These are phyloP conservation scores for Pseudonaja textilis DNA, from an alignment of 2,113 vertebrate species.

Conservation along the genomic window DNA sequence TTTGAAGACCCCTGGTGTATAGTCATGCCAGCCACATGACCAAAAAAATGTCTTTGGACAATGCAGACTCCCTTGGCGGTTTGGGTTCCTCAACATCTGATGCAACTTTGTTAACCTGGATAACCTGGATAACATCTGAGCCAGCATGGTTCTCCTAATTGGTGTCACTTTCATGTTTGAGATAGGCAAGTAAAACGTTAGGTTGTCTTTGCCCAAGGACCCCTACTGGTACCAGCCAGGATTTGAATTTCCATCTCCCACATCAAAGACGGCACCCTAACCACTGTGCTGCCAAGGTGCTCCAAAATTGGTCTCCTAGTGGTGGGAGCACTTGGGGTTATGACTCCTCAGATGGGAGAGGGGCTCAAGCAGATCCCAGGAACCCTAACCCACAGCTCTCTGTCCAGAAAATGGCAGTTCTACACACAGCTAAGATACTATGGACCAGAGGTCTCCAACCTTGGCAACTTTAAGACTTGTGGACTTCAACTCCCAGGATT, in stretches of 20 bases:
- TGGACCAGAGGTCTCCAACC: no score
- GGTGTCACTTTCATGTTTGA: background rate
- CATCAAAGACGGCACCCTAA: background rate
- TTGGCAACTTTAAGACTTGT: no score
- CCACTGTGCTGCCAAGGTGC: background rate
- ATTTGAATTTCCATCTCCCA: background rate
- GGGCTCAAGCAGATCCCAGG: background rate
- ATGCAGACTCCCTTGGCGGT: no score
- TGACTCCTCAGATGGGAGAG: background rate
- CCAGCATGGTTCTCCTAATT: background rate
- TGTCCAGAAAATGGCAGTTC: background rate
- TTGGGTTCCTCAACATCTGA: background rate
- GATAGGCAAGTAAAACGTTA: background rate
- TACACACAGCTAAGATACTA: background rate
- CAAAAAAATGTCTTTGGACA: no score
- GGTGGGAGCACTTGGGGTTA: background rate
- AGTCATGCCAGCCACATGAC: no score
- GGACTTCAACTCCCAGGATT: no score
- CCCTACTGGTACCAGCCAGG: background rate
- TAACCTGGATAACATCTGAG: background rate
- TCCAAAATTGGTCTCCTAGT: background rate
- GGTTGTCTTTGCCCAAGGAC: background rate
- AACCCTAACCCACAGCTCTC: background rate
- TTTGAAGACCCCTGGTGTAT: no score
- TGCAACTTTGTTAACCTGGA: background rate